Percentiles rank a stretch among this genome's conserved stretches.
These are phyloP conservation scores for Araneus ventricosus DNA, from an alignment of 1,140 invertebrate genomes.

Conservation along the genomic window DNA sequence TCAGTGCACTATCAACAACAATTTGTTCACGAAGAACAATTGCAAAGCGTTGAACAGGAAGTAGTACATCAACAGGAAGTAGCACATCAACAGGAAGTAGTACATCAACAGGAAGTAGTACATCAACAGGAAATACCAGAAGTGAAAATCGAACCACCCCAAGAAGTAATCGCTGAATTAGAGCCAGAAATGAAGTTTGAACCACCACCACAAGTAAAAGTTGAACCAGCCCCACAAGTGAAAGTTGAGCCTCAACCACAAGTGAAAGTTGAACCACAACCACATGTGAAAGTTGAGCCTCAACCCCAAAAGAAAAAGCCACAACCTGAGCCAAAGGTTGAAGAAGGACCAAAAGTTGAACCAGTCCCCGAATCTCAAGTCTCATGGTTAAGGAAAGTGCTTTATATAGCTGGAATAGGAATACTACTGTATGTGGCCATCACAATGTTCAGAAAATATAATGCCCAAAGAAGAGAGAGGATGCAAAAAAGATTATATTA, in stretches of 20 bases:
- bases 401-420: constrained; percentile 53
- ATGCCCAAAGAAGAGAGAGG: constrained; percentile 47
- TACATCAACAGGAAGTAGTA: no score
- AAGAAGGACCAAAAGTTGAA: not conserved
- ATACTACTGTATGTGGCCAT: constrained; percentile 44
- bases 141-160: not conserved
- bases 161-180: not conserved
- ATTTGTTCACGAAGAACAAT: not conserved
- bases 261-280: not conserved
- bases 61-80: no score
- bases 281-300: not conserved
- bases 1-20: not conserved
- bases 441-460: constrained; percentile 21
- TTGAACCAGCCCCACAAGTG: not conserved
- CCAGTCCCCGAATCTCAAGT: not conserved
- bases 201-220: not conserved
- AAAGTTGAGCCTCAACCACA: not conserved
- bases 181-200: not conserved
- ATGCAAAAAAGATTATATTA: constrained; percentile 57
- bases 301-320: no score
- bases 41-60: not conserved
- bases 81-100: no score
- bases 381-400: constrained; percentile 21
- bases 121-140: not conserved
- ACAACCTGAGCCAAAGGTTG: not conserved